Evolutionary conservation across 1,140 invertebrate genomes (phyloP).

Genomic region (Drosophila kohkoa): DNA sequence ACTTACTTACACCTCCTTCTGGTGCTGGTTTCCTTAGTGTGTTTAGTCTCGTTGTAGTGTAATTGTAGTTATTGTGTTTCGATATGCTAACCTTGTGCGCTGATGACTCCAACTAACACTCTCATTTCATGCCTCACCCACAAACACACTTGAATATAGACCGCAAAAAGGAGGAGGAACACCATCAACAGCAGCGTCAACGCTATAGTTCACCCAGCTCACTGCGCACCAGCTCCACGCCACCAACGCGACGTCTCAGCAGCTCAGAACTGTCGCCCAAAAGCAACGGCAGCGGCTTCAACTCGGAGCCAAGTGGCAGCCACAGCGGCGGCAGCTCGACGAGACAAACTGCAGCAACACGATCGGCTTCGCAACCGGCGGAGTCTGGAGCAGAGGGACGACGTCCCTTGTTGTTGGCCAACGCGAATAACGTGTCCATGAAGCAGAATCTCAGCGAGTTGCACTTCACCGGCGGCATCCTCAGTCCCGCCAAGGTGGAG

Average conservation of each 20-base stretch:
- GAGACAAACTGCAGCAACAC: background rate
- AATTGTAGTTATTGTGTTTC: background rate
- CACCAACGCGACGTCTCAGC: constrained; percentile 51
- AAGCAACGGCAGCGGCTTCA: constrained; percentile 46
- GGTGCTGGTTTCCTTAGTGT: background rate
- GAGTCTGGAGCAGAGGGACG: constrained; percentile 44
- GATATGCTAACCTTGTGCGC: background rate
- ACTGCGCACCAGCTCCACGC: constrained; percentile 35
- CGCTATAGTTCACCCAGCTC: constrained; percentile 61
- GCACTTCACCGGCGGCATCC: constrained; percentile 63
- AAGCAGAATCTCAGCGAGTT: constrained; percentile 79
- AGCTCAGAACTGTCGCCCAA: constrained; percentile 68
- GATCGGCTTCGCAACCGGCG: constrained; percentile 52
- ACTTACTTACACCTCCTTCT: background rate
- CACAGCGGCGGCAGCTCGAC: constrained; percentile 37
- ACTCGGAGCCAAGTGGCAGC: constrained; percentile 48
- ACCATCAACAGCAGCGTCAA: constrained; percentile 42
- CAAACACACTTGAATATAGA: constrained; percentile 39
- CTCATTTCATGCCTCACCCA: too few species aligned
- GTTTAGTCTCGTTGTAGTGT: constrained; percentile 20
- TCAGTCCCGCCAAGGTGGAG: constrained; percentile 57
- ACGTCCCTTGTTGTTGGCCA: constrained; percentile 58
- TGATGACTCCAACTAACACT: constrained; percentile 38
- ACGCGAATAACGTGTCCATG: constrained; percentile 63
- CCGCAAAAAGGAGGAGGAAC: constrained; percentile 79